Evolutionary conservation across 2,113 vertebrate genomes (phyloP).

Genomic region (Ramphastos sulfuratus): DNA sequence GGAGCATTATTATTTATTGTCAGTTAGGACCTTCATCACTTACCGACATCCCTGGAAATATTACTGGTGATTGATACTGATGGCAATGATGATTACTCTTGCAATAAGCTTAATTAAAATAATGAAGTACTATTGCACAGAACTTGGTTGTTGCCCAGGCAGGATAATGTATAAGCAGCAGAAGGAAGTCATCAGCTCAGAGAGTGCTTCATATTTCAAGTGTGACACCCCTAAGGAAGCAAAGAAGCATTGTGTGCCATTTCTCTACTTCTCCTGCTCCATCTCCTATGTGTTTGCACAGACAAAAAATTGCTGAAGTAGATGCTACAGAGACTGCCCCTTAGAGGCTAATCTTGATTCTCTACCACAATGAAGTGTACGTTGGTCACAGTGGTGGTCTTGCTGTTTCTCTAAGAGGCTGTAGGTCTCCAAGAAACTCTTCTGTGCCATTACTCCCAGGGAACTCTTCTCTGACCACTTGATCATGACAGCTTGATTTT

Average conservation of each 20-base stretch:
- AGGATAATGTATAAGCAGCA: conserved; percentile 76
- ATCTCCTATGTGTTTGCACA: not conserved
- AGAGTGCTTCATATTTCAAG: conserved; percentile 81
- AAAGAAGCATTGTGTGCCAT: conserved; percentile 19
- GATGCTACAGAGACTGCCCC: not conserved
- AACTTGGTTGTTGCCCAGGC: conserved; percentile 66
- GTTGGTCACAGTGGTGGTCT: not conserved
- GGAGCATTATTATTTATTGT: conserved; percentile 84
- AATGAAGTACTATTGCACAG: conserved; percentile 82
- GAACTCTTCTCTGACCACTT: not conserved
- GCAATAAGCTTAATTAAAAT: conserved; percentile 95
- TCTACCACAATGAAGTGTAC: not conserved
- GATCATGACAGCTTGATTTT: not conserved
- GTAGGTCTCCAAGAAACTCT: not conserved
- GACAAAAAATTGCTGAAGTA: conserved; percentile 36
- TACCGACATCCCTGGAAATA: conserved; percentile 78
- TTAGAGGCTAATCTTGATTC: conserved; percentile 6
- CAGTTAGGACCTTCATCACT: conserved; percentile 72
- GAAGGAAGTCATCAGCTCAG: conserved; percentile 65
- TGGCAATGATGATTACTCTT: conserved; percentile 90
- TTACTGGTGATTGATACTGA: conserved; percentile 87
- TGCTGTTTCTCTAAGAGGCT: not conserved
- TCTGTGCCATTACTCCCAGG: not conserved
- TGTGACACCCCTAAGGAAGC: conserved; percentile 66
- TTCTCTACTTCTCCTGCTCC: not conserved